These are phyloP conservation scores for Zosterops lateralis DNA, from an alignment of 2,113 vertebrate species.

Conservation along the genomic window DNA sequence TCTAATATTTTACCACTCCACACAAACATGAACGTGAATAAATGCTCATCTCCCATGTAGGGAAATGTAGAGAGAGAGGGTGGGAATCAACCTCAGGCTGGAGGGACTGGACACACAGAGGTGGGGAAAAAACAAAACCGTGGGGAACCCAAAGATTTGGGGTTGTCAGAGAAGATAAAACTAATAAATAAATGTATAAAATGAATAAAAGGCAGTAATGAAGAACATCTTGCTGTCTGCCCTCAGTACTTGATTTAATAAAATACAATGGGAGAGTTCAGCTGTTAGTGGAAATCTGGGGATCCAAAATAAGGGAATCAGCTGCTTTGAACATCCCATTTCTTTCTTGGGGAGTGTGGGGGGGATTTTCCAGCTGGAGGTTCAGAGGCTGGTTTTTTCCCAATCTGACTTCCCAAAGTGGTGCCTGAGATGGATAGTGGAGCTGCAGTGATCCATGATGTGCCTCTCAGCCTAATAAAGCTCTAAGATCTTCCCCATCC, in stretches of 20 bases:
- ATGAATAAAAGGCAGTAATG: neutral
- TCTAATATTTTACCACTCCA: neutral
- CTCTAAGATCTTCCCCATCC: neutral
- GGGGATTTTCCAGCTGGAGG: neutral
- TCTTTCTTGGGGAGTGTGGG: fast-evolving
- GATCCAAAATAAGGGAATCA: neutral
- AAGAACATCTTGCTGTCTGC: neutral
- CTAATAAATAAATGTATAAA: neutral
- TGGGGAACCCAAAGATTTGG: neutral
- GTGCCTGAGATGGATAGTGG: fast-evolving
- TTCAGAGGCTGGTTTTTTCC: neutral
- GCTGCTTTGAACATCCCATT: neutral
- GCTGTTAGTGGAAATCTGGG: neutral
- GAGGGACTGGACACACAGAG: fast-evolving
- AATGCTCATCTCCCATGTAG: fast-evolving
- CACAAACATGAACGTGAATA: neutral
- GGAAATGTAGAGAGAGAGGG: fast-evolving
- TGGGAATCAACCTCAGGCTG: neutral
- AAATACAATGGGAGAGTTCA: neutral
- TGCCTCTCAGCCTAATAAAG: neutral
- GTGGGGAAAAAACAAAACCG: neutral
- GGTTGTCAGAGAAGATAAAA: neutral
- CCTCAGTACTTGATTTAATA: neutral
- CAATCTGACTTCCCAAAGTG: neutral
- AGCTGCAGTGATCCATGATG: neutral